phyloP scores from a whole-genome alignment of 2,888 invertebrate species.

The Suillia variegata region DNA sequence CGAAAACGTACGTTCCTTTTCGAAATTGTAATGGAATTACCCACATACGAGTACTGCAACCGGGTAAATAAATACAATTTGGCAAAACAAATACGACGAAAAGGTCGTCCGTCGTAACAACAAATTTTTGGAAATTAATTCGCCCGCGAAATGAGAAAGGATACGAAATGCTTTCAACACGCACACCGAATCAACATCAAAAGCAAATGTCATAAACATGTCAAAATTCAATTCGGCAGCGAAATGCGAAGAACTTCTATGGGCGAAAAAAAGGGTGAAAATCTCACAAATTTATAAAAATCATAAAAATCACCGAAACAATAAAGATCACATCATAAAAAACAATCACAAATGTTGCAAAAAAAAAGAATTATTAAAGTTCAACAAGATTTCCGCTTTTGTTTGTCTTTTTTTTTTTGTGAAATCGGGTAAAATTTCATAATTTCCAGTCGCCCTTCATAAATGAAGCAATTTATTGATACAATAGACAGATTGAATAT shows the following conservation, averaged over 20 bases:
- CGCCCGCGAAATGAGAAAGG: background rate
- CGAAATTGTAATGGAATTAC: too few relatives aligned
- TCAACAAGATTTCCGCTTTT: background rate
- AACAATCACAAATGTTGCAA: slow-evolving; percentile 16
- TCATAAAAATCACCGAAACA: background rate
- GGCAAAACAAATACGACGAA: slow-evolving; percentile 38
- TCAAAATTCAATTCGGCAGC: slow-evolving; percentile 29
- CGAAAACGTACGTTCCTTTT: too few relatives aligned
- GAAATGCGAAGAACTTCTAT: background rate
- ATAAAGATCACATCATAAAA: slow-evolving; percentile 2
- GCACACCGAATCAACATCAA: slow-evolving; percentile 10
- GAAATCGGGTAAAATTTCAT: background rate
- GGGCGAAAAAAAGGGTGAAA: slow-evolving; percentile 24
- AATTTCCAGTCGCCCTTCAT: background rate
- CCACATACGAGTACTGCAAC: background rate
- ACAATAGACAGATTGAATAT: too few relatives aligned
- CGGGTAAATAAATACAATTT: slow-evolving; percentile 42
- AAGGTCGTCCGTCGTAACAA: slow-evolving; percentile 10
- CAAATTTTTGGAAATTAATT: slow-evolving; percentile 2
- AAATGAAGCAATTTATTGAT: too few relatives aligned
- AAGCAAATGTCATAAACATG: slow-evolving; percentile 36
- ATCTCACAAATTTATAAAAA: background rate
- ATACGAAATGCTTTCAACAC: slow-evolving; percentile 26
- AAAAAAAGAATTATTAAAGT: background rate
- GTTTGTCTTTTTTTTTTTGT: background rate